These are phyloP conservation scores for Ennomos fuscantarius DNA, from an alignment of 2,888 invertebrate genomes.

Conservation along the genomic window DNA sequence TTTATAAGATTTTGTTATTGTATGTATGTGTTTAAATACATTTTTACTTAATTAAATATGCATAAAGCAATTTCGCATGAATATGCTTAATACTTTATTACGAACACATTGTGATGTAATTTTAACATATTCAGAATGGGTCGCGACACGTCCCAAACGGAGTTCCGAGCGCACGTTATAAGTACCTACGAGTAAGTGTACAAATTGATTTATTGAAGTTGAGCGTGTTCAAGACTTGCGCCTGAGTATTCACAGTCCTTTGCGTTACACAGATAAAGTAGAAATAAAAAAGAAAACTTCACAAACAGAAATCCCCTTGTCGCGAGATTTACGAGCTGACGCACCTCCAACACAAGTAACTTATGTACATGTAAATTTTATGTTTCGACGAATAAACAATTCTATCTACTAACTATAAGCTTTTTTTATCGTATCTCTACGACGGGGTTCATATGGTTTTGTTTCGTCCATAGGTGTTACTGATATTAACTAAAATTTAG, in stretches of 20 bases:
- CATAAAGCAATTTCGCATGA: slow-evolving; percentile 7
- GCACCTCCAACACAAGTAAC: slow-evolving; percentile 77
- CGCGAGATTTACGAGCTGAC: slow-evolving; percentile 82
- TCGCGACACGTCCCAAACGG: slow-evolving; percentile 70
- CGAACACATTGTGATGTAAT: slow-evolving; percentile 50
- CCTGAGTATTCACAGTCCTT: slow-evolving; percentile 80
- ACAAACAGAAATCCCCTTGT: slow-evolving; percentile 84
- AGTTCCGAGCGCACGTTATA: slow-evolving; percentile 67
- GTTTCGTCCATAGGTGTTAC: slow-evolving; percentile 19
- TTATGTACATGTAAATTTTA: slow-evolving; percentile 81
- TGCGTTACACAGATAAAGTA: slow-evolving; percentile 80
- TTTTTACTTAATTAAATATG: slow-evolving; percentile 7
- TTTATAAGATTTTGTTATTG: no score
- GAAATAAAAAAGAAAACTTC: slow-evolving; percentile 83
- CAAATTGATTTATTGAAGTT: slow-evolving; percentile 86
- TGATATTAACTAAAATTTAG: slow-evolving; percentile 45
- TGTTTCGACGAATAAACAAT: slow-evolving; percentile 64
- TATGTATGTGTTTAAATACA: no score
- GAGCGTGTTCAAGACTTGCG: slow-evolving; percentile 77
- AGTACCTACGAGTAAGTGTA: slow-evolving; percentile 76
- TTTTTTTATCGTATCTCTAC: slow-evolving; percentile 20
- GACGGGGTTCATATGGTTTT: slow-evolving; percentile 12
- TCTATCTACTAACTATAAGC: slow-evolving; percentile 34
- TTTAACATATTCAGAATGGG: slow-evolving; percentile 65
- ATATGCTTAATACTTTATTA: slow-evolving; percentile 32